A percentile compares a stretch with the other conserved stretches of the same genome.
These are phyloP conservation scores for Panzeria rudis DNA, from an alignment of 2,888 invertebrate species.

Conservation along the genomic window DNA sequence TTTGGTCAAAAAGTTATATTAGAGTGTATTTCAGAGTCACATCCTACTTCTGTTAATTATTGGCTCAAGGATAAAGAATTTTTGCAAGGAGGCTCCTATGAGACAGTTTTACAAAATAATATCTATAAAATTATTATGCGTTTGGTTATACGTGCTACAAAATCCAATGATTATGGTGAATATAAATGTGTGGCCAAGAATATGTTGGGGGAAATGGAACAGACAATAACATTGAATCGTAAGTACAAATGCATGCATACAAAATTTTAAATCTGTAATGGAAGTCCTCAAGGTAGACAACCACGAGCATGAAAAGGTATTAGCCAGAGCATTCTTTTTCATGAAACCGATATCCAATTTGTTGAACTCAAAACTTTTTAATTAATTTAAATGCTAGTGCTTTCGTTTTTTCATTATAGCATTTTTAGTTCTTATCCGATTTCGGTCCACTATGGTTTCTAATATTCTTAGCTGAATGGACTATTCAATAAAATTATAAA, in stretches of 20 bases:
- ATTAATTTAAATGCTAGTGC: too few relatives aligned
- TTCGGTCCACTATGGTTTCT: too few relatives aligned
- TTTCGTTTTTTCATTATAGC: too few relatives aligned
- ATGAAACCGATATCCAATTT: too few relatives aligned
- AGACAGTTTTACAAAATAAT: slow-evolving; percentile 87
- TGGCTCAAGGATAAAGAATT: slow-evolving; percentile 83
- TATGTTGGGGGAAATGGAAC: slow-evolving; percentile 87
- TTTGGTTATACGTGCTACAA: slow-evolving; percentile 87
- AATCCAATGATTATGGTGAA: slow-evolving; percentile 88
- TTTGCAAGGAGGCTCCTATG: slow-evolving; percentile 82
- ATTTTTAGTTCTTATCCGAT: too few relatives aligned
- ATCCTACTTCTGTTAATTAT: slow-evolving; percentile 82
- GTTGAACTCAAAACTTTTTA: too few relatives aligned
- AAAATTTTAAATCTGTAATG: too few relatives aligned
- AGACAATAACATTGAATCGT: slow-evolving; percentile 80
- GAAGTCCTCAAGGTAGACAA: too few relatives aligned
- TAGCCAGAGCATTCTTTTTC: too few relatives aligned
- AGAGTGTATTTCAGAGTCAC: slow-evolving; percentile 82
- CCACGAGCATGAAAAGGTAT: too few relatives aligned
- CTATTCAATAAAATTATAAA: too few relatives aligned
- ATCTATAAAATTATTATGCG: slow-evolving; percentile 91
- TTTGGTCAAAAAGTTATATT: slow-evolving; percentile 81
- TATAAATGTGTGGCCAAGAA: slow-evolving; percentile 93
- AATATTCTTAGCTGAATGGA: too few relatives aligned
- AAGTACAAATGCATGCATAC: slow-evolving; percentile 67